A percentile compares a stretch with the other conserved stretches of the same genome.
These are phyloP conservation scores for Podargus strigoides DNA, from an alignment of 2,797 vertebrate genomes.

Conservation along the genomic window DNA sequence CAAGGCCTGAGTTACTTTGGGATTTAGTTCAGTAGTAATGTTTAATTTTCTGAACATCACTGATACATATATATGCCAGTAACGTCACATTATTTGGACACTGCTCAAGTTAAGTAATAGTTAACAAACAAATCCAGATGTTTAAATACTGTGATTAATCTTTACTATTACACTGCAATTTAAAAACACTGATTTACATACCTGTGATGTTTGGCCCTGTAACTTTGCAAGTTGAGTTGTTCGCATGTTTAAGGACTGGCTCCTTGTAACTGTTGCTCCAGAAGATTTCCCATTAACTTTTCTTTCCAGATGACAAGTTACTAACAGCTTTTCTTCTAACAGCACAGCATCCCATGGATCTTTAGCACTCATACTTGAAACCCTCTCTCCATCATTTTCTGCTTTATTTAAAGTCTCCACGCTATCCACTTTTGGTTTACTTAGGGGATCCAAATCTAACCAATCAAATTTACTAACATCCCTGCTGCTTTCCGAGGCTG, in stretches of 20 bases:
- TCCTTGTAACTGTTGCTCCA: constrained; percentile 84
- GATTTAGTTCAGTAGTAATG: neutral
- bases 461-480: constrained; percentile 88
- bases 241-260: constrained; percentile 87
- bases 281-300: constrained; percentile 80
- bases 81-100: neutral
- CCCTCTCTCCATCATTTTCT: constrained; percentile 42
- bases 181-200: constrained; percentile 61
- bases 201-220: constrained; percentile 80
- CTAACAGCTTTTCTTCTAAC: constrained; percentile 80
- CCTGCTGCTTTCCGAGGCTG: constrained; percentile 70
- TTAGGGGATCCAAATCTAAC: constrained; percentile 95
- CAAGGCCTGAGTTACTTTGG: neutral
- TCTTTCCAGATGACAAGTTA: constrained; percentile 67
- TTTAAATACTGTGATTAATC: neutral
- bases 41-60: neutral
- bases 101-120: neutral
- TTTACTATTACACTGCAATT: neutral
- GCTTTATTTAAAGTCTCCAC: constrained; percentile 63
- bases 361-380: constrained; percentile 69
- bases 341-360: constrained; percentile 98
- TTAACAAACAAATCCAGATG: neutral
- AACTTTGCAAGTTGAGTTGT: constrained; percentile 67
- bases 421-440: constrained; percentile 83
- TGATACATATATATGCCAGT: neutral